These are phyloP conservation scores for Xiphophorus hellerii DNA, from an alignment of 2,113 vertebrate genomes.

Conservation along the genomic window DNA sequence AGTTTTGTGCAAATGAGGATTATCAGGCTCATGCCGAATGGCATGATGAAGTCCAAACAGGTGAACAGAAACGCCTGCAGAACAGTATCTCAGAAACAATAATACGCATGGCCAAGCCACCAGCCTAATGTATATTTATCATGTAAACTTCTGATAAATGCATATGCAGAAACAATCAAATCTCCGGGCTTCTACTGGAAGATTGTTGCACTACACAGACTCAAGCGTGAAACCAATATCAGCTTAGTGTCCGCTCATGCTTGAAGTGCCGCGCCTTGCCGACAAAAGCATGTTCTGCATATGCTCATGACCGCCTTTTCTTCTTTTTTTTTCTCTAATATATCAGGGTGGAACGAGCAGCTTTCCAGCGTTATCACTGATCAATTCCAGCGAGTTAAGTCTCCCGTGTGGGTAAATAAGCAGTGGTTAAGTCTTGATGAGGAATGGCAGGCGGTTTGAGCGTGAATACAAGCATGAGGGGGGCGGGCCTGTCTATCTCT, in stretches of 20 bases:
- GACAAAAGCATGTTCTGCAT: constrained; percentile 79
- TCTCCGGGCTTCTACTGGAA: constrained; percentile 69
- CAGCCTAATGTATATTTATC: constrained; percentile 79
- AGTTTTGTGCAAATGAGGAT: constrained; percentile 68
- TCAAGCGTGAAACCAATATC: constrained; percentile 83
- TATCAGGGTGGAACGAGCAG: constrained; percentile 74
- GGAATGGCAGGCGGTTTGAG: constrained; percentile 65
- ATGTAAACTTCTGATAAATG: constrained; percentile 82
- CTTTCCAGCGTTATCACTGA: constrained; percentile 68
- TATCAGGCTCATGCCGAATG: constrained; percentile 53
- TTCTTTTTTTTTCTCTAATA: constrained; percentile 16
- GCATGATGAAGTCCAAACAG: constrained; percentile 76
- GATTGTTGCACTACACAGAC: constrained; percentile 56
- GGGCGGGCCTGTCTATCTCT: constrained; percentile 52
- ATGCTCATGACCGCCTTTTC: constrained; percentile 71
- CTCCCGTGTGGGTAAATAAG: constrained; percentile 71
- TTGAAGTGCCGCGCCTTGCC: constrained; percentile 70
- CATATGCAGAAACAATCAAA: constrained; percentile 83
- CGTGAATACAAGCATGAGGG: constrained; percentile 24
- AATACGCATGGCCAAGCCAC: constrained; percentile 70
- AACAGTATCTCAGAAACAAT: constrained; percentile 69
- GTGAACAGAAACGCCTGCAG: constrained; percentile 56
- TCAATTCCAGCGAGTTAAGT: constrained; percentile 65
- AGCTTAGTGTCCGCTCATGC: constrained; percentile 81
- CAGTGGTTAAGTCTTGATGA: constrained; percentile 69